phyloP scores from a whole-genome alignment of 1,140 invertebrate species.

The Steinernema feltiae region DNA sequence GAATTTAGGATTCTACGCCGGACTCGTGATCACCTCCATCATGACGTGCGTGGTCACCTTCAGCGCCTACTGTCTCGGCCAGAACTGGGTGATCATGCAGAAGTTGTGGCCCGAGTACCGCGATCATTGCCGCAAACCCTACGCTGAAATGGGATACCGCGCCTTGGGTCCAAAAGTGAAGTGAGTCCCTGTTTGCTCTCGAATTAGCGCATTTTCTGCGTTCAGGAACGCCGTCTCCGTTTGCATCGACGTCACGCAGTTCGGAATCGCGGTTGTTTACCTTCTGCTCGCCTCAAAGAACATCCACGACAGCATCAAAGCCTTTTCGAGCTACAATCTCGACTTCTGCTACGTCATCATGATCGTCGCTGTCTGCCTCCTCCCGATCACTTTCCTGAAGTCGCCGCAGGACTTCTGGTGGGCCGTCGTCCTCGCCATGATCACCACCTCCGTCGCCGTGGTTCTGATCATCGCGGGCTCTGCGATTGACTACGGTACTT shows the following conservation, averaged over 20 bases:
- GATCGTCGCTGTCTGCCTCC: slow-evolving; percentile 65
- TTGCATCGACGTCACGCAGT: slow-evolving; percentile 66
- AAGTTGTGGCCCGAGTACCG: slow-evolving; percentile 66
- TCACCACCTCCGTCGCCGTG: slow-evolving; percentile 42
- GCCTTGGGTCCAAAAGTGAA: slow-evolving; percentile 65
- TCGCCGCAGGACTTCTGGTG: slow-evolving; percentile 70
- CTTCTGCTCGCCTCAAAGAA: slow-evolving; percentile 67
- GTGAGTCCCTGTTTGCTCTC: slow-evolving; percentile 56
- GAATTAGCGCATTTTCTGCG: slow-evolving; percentile 16
- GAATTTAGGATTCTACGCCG: slow-evolving; percentile 45
- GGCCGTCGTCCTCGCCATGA: slow-evolving; percentile 44
- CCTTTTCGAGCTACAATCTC: slow-evolving; percentile 60
- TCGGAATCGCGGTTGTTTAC: slow-evolving; percentile 69
- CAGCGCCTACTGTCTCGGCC: slow-evolving; percentile 61
- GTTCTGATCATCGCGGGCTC: slow-evolving; percentile 44
- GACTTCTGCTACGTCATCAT: slow-evolving; percentile 66
- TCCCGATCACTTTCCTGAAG: slow-evolving; percentile 67
- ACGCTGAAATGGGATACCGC: slow-evolving; percentile 66
- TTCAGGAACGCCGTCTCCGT: slow-evolving; percentile 60
- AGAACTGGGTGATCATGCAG: slow-evolving; percentile 69
- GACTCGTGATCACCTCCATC: slow-evolving; percentile 40
- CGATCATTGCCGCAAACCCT: slow-evolving; percentile 66
- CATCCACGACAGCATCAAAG: slow-evolving; percentile 62
- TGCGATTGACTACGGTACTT: slow-evolving; percentile 35
- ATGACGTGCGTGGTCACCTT: slow-evolving; percentile 42